These are phyloP conservation scores for Phortica magna DNA, from an alignment of 2,888 invertebrate genomes.

Conservation along the genomic window DNA sequence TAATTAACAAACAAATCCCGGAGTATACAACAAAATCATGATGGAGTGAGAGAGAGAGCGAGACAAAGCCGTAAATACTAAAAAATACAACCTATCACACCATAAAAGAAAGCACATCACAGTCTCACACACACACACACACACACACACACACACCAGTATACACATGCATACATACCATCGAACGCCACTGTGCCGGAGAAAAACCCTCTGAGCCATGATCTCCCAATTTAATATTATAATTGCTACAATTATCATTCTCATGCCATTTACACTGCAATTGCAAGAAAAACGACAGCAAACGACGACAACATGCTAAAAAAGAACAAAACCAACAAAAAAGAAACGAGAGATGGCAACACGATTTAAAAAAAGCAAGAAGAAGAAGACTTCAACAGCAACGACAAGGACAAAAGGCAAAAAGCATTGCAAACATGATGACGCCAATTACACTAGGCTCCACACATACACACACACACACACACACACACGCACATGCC, in stretches of 20 bases:
- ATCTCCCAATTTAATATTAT: constrained; percentile 78
- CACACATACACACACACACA: constrained; percentile 54
- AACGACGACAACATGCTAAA: constrained; percentile 1
- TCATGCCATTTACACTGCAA: constrained; percentile 74
- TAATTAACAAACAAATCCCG: constrained; percentile 77
- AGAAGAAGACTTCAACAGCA: constrained; percentile 2
- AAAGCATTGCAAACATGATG: neutral
- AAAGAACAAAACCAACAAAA: constrained; percentile 46
- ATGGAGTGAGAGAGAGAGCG: constrained; percentile 36
- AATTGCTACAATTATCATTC: constrained; percentile 78
- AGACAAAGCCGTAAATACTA: constrained; percentile 32
- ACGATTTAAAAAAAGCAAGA: neutral
- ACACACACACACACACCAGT: constrained; percentile 32
- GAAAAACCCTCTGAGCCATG: constrained; percentile 74
- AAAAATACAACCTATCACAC: constrained; percentile 18
- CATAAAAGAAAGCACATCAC: constrained; percentile 18
- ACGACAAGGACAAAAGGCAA: constrained; percentile 17
- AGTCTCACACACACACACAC: constrained; percentile 37
- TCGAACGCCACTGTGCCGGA: constrained; percentile 24
- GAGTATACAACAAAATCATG: constrained; percentile 62
- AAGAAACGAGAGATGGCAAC: constrained; percentile 31
- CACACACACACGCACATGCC: neutral
- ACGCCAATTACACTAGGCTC: constrained; percentile 56
- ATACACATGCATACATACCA: neutral
- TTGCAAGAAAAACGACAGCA: constrained; percentile 59